Conservation (phyloP, 1,140 invertebrate species). For the Heliconius melpomene region DNA sequence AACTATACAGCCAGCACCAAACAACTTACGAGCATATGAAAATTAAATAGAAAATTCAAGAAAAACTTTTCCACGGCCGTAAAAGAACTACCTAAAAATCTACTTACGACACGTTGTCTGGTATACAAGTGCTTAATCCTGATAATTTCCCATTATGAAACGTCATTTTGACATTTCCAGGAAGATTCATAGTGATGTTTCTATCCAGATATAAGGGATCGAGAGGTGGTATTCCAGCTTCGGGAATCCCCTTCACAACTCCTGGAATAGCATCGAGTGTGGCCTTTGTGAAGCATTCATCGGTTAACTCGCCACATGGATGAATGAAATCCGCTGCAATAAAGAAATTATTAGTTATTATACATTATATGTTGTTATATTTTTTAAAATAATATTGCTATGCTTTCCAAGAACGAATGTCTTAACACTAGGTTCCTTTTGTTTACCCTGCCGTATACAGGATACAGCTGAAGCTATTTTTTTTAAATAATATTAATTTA, state of each 20-base stretch:
- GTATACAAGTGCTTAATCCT: conserved; percentile 65
- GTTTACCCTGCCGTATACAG: not conserved
- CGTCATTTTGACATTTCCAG: conserved; percentile 71
- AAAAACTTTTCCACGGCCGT: too few relatives aligned
- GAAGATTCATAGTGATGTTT: conserved; percentile 70
- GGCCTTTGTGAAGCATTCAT: conserved; percentile 73
- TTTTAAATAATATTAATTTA: not conserved
- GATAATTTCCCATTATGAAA: conserved; percentile 69
- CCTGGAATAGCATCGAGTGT: conserved; percentile 69
- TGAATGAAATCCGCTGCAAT: conserved; percentile 70
- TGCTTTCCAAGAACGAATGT: not conserved
- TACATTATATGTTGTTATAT: too few relatives aligned
- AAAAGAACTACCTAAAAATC: too few relatives aligned
- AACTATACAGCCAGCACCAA: too few relatives aligned
- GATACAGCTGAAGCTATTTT: not conserved
- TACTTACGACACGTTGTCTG: conserved; percentile 75
- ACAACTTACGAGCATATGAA: too few relatives aligned
- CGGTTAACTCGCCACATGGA: conserved; percentile 63
- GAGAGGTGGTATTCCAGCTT: conserved; percentile 63
- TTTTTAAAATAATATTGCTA: not conserved
- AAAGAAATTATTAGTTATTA: conserved; percentile 14
- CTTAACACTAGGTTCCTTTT: not conserved
- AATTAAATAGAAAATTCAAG: too few relatives aligned
- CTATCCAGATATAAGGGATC: conserved; percentile 65
- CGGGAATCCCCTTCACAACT: conserved; percentile 68